A percentile compares a stretch with the other conserved stretches of the same genome.
Conservation (phyloP, 2,797 vertebrate genomes). For the Myotis vivesi region DNA sequence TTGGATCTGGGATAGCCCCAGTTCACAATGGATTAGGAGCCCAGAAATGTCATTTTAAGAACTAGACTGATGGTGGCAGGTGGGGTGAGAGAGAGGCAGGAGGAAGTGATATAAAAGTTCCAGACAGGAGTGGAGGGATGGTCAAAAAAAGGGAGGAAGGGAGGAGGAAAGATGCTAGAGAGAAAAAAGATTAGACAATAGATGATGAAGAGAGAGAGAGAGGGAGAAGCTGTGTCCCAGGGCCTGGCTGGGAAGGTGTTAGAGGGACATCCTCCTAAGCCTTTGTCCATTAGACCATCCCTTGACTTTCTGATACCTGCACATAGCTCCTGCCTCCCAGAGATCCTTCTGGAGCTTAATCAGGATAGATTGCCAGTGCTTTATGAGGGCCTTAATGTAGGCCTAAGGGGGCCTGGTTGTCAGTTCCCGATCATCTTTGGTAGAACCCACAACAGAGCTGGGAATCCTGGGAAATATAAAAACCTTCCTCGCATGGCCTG, state of each 20-base stretch:
- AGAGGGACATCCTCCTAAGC: not conserved
- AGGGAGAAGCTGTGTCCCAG: not conserved
- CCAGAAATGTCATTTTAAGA: not conserved
- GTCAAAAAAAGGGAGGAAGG: not conserved
- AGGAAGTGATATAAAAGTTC: not conserved
- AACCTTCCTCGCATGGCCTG: too few species aligned
- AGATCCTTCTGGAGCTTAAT: not conserved
- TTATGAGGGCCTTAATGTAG: not conserved
- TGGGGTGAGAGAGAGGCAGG: not conserved
- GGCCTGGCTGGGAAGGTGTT: not conserved
- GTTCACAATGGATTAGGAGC: not conserved
- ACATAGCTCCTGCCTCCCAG: not conserved
- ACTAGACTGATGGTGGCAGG: not conserved
- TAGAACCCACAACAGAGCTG: not conserved
- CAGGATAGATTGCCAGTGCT: not conserved
- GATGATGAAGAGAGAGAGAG: too few species aligned
- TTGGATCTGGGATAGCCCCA: not conserved
- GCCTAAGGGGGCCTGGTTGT: not conserved
- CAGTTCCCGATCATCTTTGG: not conserved
- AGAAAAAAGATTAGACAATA: not conserved
- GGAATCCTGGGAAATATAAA: not conserved
- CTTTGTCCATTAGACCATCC: not conserved
- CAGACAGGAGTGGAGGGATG: not conserved
- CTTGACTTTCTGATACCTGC: not conserved
- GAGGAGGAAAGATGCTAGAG: not conserved